Base-by-base conservation (phyloP, 2,113 vertebrate genomes). In the Oryzias javanicus region DNA sequence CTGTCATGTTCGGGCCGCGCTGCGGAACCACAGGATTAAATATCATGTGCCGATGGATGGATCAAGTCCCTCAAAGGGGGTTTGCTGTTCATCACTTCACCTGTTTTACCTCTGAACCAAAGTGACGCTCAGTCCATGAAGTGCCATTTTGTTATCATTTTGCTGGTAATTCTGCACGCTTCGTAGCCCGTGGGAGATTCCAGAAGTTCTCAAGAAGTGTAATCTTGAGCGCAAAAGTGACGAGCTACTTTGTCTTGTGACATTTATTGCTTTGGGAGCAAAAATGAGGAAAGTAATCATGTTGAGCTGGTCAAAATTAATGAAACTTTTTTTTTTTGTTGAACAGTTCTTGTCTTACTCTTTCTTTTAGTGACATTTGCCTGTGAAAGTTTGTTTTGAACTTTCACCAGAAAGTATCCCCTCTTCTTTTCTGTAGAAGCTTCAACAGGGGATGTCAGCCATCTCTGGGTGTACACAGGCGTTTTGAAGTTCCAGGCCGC, bases 1-100 rank as follows among this genome's bases (percentile, higher is more conserved):
- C 89, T 86, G 91, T 91, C 91, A 90, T 90, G 90, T 91, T 84
- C 72, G 13, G 81, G 72, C 71, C 70, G 59, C 50, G 85, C 78
- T 27, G 80, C 62, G 73, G 81, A 90, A 90, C 78, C 63, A 73
- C 68, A 76, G 84, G 86, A 90, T 92, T 90, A 88, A 88, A 90
- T 90, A 91, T 85, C 61, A 65, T 71, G 76, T 14, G 84, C 80
- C 80, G 76, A 89, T 80, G 87, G 89, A 87, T 86, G 79, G 89
- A 85, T 91, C 89, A 81, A 77, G 83, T 49, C 67, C 78, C 68
- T 65, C 87, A 81, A 86, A 76, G 80, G 74, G 25, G 35, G 7
- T 73, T 75, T 50, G 64, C n/a, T 45, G 58, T 81, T 86, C 85
- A 70, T 77, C 80, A 79, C 29, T 6, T 63, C 22, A 71, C 63